Conservation (phyloP, 1,140 invertebrate genomes). For the Cotesia typhae region DNA sequence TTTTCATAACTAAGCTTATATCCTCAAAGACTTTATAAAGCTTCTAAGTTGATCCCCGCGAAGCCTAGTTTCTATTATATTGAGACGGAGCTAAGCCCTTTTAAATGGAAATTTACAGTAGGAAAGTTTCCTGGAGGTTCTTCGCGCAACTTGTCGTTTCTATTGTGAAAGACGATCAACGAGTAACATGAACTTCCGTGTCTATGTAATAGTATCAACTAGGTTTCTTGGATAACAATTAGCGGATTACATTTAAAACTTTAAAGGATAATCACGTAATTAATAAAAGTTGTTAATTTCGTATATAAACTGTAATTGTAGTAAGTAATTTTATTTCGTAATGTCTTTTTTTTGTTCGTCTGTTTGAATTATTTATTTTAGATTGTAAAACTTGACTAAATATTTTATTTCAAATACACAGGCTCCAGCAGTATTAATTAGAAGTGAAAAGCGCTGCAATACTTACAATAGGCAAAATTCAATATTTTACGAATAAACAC, state of each 20-base stretch:
- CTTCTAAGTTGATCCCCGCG: neutral
- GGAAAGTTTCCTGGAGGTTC: conserved; percentile 42
- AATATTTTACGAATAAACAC: too few species aligned
- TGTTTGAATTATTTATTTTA: too few species aligned
- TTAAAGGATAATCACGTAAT: conserved; percentile 8
- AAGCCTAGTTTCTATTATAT: neutral
- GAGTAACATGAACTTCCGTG: neutral
- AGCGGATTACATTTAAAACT: neutral
- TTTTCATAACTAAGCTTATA: neutral
- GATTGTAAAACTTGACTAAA: too few species aligned
- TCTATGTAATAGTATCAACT: neutral
- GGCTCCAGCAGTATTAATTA: too few species aligned
- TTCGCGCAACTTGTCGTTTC: conserved; percentile 1
- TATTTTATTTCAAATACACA: too few species aligned
- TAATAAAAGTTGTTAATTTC: too few species aligned
- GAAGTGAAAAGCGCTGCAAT: too few species aligned
- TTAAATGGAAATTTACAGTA: conserved; percentile 56
- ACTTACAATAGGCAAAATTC: too few species aligned
- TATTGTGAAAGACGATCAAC: conserved; percentile 3
- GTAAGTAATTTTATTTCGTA: too few species aligned
- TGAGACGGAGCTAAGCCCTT: conserved; percentile 44
- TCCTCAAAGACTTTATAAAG: neutral
- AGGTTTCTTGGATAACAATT: conserved; percentile 11
- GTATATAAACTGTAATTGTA: too few species aligned
- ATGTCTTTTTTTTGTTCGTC: too few species aligned